These are phyloP conservation scores for Dendrophyllia cribrosa DNA, from an alignment of 64 coral and sea anemone species.

Conservation along the genomic window DNA sequence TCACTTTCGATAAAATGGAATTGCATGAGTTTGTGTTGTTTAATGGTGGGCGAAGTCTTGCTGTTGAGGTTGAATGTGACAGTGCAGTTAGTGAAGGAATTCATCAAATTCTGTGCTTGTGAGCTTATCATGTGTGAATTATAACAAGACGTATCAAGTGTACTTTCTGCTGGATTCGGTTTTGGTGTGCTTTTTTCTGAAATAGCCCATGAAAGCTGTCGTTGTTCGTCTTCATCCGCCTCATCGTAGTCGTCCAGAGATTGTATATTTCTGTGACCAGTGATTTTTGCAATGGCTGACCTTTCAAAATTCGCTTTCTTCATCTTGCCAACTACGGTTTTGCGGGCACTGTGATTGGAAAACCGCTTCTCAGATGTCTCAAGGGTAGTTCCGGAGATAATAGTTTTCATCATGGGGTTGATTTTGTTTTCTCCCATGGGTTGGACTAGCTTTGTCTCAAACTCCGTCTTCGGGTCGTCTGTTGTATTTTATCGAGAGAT, in stretches of 20 bases:
- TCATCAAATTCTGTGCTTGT: constrained; percentile 48
- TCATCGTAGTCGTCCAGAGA: no score
- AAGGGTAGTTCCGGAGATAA: neutral
- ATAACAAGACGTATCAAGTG: neutral
- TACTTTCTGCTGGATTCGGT: neutral
- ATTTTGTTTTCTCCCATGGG: constrained; percentile 64
- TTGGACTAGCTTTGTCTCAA: constrained; percentile 53
- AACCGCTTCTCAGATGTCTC: constrained; percentile 6
- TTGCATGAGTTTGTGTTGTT: neutral
- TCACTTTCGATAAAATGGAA: constrained; percentile 20
- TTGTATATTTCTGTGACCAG: no score
- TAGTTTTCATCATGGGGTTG: constrained; percentile 57
- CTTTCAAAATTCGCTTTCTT: no score
- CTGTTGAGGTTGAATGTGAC: constrained; percentile 43
- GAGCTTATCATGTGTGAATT: constrained; percentile 16
- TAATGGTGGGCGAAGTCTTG: neutral
- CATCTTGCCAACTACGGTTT: constrained; percentile 7
- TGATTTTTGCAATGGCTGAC: no score
- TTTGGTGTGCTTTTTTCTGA: constrained; percentile 9
- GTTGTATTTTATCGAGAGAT: no score
- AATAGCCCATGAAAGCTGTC: no score
- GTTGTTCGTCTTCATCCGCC: no score
- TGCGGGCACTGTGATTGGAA: constrained; percentile 35
- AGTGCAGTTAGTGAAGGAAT: constrained; percentile 31
- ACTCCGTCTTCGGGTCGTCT: neutral